phyloP scores from a whole-genome alignment of 2,797 vertebrate genomes.

The Epinephelus coioides region DNA sequence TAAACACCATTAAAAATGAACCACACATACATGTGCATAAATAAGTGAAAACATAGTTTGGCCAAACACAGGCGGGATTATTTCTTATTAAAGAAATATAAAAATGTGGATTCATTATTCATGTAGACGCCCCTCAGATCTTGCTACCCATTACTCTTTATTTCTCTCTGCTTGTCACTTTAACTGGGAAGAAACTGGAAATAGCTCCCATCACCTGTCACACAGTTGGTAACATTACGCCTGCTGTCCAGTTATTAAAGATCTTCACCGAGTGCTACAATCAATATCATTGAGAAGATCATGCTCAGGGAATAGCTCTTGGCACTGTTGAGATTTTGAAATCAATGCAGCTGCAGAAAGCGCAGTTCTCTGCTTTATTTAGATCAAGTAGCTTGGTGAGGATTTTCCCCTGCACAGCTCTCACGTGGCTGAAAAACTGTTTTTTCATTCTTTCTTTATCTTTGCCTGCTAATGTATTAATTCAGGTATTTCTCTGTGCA shows the following conservation, averaged over 20 bases:
- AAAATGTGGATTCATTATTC: constrained; percentile 66
- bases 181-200: constrained; percentile 29
- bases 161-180: constrained; percentile 6
- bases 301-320: constrained; percentile 28
- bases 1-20: constrained; percentile 76
- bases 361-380: constrained; percentile 36
- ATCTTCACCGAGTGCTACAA: constrained; percentile 23
- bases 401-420: constrained; percentile 11
- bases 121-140: constrained; percentile 23
- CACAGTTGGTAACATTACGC: constrained; percentile 26
- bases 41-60: constrained; percentile 67
- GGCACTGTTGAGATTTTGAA: constrained; percentile 16
- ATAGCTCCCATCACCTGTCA: constrained; percentile 26
- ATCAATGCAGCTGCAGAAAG: constrained; percentile 52
- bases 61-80: constrained; percentile 65
- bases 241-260: constrained; percentile 45
- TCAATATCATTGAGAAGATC: constrained; percentile 43
- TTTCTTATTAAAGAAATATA: constrained; percentile 73
- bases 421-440: constrained; percentile 8
- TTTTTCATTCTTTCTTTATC: background rate
- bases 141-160: constrained; percentile 18
- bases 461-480: background rate
- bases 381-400: constrained; percentile 14
- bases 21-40: constrained; percentile 68
- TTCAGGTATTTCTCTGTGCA: background rate